Evolutionary conservation across 2,113 vertebrate species (phyloP), one percentile per base, ranked within the genome.

Genomic region (Vimba vimba): DNA sequence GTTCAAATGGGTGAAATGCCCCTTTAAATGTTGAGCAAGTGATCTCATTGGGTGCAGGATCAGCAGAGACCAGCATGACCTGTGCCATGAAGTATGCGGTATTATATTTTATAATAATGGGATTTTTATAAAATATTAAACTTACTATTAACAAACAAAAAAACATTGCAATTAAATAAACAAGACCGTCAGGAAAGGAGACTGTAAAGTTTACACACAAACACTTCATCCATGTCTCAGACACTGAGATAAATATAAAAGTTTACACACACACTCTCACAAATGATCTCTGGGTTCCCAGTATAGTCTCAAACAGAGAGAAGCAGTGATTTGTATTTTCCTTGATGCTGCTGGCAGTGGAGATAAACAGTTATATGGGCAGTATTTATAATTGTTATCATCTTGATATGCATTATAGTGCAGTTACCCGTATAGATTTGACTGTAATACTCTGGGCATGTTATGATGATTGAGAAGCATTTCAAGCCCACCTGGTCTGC

Each of bases 311-410:
- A 83, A 84, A 86, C 85, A 33, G 75, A 83, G 84, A 86, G 84
- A 84, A 83, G 87, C 86, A 83, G 87, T 81, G 90, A 89, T 86
- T 88, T 89, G 85, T 89, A 87, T 87, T 82, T 78, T 82, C 91
- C 90, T 89, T 86, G 82, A 82, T 91, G 66, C 74, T 33, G 69
- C 27, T 88, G 90, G 84, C 85, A 85, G 83, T 77, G 19, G 89
- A 91, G 78, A 90, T 86, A 90, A 79, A 84, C 87, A 77, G 66
- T 91, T 79, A 83, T 88, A 82, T 25, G 62, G 52, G 55, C 86
- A 87, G 84, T 89, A 89, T 93, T 92, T 91, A 92, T 89, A 92
- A 93, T 93, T 90, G 86, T 76, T 86, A 89, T 88, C 88, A 92
- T 92, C 87, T 91, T 90, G 90, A 92, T 91, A 91, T 90, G 90